These are phyloP conservation scores for Globodera rostochiensis DNA, from an alignment of 1,140 invertebrate genomes.

Conservation along the genomic window DNA sequence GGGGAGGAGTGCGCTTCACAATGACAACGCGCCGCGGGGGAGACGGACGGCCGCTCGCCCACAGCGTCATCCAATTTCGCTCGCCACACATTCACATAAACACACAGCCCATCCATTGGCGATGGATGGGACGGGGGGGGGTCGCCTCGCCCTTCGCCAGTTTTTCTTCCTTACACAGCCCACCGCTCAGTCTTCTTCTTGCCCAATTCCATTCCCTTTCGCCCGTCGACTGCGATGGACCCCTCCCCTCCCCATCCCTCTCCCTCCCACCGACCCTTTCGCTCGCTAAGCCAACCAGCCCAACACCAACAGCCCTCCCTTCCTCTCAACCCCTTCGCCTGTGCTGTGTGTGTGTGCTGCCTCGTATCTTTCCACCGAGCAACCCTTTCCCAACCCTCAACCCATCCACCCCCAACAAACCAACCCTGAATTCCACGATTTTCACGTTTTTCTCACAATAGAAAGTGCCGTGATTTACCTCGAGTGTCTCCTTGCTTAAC, in stretches of 20 bases:
- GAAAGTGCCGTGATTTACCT: slow-evolving; percentile 33
- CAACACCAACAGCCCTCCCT: slow-evolving; percentile 6
- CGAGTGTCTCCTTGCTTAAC: slow-evolving; percentile 40
- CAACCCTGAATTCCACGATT: slow-evolving; percentile 14
- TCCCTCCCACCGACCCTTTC: background rate
- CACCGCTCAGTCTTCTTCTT: slow-evolving; percentile 7
- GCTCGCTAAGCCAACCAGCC: slow-evolving; percentile 6
- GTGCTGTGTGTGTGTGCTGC: background rate
- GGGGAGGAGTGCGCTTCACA: background rate
- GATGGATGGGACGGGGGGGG: background rate
- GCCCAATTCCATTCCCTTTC: background rate
- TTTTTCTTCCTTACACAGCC: slow-evolving; percentile 4
- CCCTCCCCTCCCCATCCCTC: background rate
- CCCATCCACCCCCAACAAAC: slow-evolving; percentile 14
- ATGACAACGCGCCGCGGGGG: background rate
- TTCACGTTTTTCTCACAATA: slow-evolving; percentile 8
- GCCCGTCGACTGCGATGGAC: slow-evolving; percentile 2
- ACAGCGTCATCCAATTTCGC: background rate
- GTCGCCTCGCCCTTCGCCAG: background rate
- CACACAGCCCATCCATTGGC: background rate
- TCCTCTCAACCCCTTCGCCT: slow-evolving; percentile 4
- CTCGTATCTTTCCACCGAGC: background rate
- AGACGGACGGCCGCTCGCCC: background rate
- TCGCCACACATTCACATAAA: background rate
- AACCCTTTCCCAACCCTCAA: slow-evolving; percentile 3